Base-by-base conservation (phyloP, 2,888 invertebrate genomes). In the Chrysotoxum bicinctum region DNA sequence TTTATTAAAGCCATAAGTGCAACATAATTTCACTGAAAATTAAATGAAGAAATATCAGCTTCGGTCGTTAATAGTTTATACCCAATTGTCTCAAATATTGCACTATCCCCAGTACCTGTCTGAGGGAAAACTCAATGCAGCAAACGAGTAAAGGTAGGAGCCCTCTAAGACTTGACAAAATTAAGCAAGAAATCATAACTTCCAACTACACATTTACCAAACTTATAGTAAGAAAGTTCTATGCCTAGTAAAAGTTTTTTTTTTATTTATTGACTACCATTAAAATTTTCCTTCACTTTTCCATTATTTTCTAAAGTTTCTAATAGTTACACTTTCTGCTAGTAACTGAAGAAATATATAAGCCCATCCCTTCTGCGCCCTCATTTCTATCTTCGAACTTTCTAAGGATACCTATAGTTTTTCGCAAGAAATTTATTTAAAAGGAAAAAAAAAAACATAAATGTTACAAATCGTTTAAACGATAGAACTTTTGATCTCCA, bases 401-500 rank as follows among this genome's bases (percentile, higher is more conserved):
- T 37, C 0, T 23, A 37, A 58, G 37, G 21, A 8, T 58, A 21
- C 35, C 10, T 10, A 0, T 32, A 43, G 2, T 50, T 50, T 0
- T 14, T n/a, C 21, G 3, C 12, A 3, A 0, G 0, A 21, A 21
- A 21, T 14, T 12, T 21, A 2, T 52, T 26, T 21, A 52, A 30
- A 10, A 50, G 14, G 3, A 21, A 26, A 7, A 32, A 1, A 21
- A 58, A 58, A 37, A 14, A n/a, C 19, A 58, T 1, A 58, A 58
- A 37, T 6, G n/a, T 40, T 23, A 60, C 40, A 43, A 60, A 64
- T 45, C 62, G 43, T 35, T n/a, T 32, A 35, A 50, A 37, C 66
- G 66, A 50, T 50, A 66, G 35, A 66, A 66, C 50, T 66, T 66
- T 66, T 50, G 66, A 66, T 66, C 66, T 66, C 21, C 50, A 48